Evolutionary conservation across 2,113 vertebrate genomes (phyloP).

Genomic region (Petroica traversi): DNA sequence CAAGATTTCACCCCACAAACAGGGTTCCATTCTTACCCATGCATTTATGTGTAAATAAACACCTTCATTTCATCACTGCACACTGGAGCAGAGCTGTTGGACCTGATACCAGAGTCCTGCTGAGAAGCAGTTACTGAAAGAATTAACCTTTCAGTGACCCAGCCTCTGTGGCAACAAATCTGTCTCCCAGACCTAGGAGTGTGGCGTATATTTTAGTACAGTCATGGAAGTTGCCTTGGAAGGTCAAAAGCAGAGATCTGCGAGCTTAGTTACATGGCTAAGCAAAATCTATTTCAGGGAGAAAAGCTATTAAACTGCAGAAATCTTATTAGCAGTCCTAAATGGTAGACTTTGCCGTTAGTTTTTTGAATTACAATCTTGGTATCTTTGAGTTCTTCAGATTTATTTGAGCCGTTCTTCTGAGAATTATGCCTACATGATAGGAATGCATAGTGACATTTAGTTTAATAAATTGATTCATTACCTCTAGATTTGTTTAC

Average conservation of each 20-base stretch:
- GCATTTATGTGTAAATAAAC: not conserved
- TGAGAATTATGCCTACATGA: not conserved
- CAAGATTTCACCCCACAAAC: not conserved
- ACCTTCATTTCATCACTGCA: not conserved
- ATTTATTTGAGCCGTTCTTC: not conserved
- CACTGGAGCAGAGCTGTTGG: not conserved
- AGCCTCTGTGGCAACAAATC: not conserved
- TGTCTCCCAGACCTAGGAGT: not conserved
- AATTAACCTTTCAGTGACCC: not conserved
- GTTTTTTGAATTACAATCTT: not conserved
- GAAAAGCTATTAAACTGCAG: slow-evolving; percentile 15
- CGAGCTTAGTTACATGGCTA: not conserved
- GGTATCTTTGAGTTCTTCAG: not conserved
- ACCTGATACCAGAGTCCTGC: not conserved
- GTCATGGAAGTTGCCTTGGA: not conserved
- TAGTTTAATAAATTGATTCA: slow-evolving; percentile 16
- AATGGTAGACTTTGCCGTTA: not conserved
- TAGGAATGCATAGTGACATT: slow-evolving; percentile 4
- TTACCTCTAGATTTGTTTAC: slow-evolving; percentile 37
- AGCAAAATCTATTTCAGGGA: slow-evolving; percentile 2
- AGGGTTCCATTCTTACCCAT: not conserved
- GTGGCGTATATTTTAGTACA: not conserved
- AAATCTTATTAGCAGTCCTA: slow-evolving; percentile 3
- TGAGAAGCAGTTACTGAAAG: not conserved
- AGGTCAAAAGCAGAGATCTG: not conserved